Conservation (phyloP, 2,113 vertebrate genomes). For the Prionailurus bengalensis region DNA sequence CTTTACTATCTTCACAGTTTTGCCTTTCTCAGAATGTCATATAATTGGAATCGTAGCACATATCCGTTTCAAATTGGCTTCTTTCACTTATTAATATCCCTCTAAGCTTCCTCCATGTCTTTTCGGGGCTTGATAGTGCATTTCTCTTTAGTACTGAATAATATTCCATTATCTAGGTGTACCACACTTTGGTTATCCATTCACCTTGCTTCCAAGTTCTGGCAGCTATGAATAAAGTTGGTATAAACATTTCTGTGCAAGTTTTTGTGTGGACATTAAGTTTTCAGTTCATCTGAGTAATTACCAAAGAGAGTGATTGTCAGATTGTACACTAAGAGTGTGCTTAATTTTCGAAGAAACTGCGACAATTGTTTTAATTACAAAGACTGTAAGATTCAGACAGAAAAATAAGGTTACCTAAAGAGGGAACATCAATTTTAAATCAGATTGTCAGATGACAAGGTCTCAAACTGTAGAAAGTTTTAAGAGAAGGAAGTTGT, state of each 20-base stretch:
- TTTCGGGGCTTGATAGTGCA: neutral
- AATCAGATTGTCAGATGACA: neutral
- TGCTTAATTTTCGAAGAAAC: slow-evolving; percentile 12
- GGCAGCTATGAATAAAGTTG: neutral
- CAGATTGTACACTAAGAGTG: neutral
- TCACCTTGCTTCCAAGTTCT: neutral
- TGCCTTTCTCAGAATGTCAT: neutral
- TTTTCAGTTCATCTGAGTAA: neutral
- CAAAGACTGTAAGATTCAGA: neutral
- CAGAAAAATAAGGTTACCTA: slow-evolving; percentile 2
- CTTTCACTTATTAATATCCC: neutral
- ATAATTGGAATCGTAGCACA: neutral
- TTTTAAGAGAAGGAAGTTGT: neutral
- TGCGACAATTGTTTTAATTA: neutral
- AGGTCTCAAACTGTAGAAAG: neutral
- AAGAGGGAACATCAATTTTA: neutral
- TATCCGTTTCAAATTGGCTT: neutral
- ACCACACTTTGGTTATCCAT: neutral
- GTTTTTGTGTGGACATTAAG: neutral
- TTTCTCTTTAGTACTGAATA: neutral
- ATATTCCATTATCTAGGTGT: neutral
- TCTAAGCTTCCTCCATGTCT: neutral
- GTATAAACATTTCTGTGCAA: neutral
- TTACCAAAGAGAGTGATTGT: neutral
- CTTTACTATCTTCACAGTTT: neutral